Base-by-base conservation (phyloP, 1,140 invertebrate species). In the Macrobrachium nipponense region DNA sequence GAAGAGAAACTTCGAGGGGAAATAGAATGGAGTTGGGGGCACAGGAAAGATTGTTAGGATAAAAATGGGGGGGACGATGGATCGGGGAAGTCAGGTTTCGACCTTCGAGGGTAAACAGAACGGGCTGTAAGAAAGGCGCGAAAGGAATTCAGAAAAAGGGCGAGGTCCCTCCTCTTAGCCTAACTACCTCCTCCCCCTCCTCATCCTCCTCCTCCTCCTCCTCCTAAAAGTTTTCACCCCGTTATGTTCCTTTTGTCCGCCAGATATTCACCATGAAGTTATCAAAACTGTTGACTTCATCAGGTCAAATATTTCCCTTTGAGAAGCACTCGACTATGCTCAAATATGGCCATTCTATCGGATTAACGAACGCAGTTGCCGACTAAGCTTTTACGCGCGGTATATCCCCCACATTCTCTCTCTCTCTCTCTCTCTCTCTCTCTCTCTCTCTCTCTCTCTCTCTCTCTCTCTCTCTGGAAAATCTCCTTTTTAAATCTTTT, bases 341-440 rank as follows among this genome's bases (percentile, higher is more conserved):
- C 77, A 86, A 86, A 86, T 86, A 78, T 61, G 83, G 75, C 58
- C 76, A 86, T 86, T 86, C 76, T 79, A 44, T 72, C 36, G 83
- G 83, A 78, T 86, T 86, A 86, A 12, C 76, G 64, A 79, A 36
- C 27, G 27, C 27, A 36, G 83, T 86, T 86, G 83, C 83, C 83
- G 27, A 77, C 23, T 12, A 72, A 51, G 43, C 51, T 36, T 77
- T 84, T 83, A 36, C 18, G n/a, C 62, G 36, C 64, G 15, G 27
- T 15, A 20, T 68, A 18, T 78, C 76, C 58, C 59, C 79, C n/a
- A n/a, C n/a, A n/a, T n/a, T 23, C 66, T 64, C n/a, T 12, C 18
- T 23, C 62, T 51, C 14, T 79, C 77, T 61, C 59, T 79, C 58
- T 58, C 79, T 23, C 66, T 64, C n/a, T 12, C 18, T 23, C 62